Evolutionary conservation across 2,113 vertebrate species (phyloP), one percentile per base, ranked within the genome.

Genomic region (Planiliza haematocheilus): DNA sequence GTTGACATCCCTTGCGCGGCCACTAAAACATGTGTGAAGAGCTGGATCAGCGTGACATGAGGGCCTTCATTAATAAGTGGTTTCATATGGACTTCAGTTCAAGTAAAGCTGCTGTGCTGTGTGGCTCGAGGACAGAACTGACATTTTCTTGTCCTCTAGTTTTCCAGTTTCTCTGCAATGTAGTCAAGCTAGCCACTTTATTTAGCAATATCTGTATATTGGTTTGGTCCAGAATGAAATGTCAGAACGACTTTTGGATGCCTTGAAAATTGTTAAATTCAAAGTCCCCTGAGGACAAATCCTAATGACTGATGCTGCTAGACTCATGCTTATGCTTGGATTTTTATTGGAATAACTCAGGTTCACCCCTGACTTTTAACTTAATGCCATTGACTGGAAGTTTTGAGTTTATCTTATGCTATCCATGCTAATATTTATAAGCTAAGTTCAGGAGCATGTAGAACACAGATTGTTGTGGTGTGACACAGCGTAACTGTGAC

Each of bases 61-160:
- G 16, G 39, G 14, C 3, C 38, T 17, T 16, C 51, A 57, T 57
- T 64, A 52, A 42, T 71, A 55, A 71, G 8, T 11, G 3, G 42
- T 64, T 34, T 63, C 42, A 63, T 46, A 12, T 37, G 59, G 38
- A 30, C 48, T 34, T 13, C 0, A 21, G 4, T 63, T 57, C 24
- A 39, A 11, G 20, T n/a, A 51, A 55, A 45, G 45, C 50, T 59
- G 12, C 66, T 12, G 10, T 6, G 2, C 11, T 11, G 10, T 11
- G 10, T 39, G 45, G 42, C 30, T 41, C 14, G n/a, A 59, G 0
- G 50, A 14, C 52, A 74, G 51, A 67, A 17, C 7, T 43, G 37
- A 20, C 7, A 13, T 4, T 24, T 16, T 48, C 7, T 5, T 14
- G 34, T 43, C 38, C 14, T 36, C 10, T 18, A 7, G 49, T 13